Percentiles rank a stretch among this genome's conserved stretches.
These are phyloP conservation scores for Andrena bicolor DNA, from an alignment of 2,888 invertebrate genomes.

Conservation along the genomic window DNA sequence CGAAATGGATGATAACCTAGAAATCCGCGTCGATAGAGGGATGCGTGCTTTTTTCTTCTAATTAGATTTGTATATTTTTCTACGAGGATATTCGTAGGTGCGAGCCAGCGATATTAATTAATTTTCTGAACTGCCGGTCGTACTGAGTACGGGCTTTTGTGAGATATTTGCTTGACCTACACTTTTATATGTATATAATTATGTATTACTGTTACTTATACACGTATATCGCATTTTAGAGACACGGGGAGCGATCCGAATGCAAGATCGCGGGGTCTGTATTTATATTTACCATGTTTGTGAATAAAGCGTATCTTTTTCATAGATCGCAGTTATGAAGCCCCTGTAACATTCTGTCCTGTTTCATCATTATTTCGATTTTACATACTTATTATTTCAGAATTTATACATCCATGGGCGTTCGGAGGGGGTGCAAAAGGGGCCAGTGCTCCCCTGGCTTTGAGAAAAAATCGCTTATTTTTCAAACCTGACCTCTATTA, in stretches of 20 bases:
- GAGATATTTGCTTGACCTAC: slow-evolving; percentile 21
- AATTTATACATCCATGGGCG: too few species aligned
- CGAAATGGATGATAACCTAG: neutral
- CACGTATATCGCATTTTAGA: slow-evolving; percentile 5
- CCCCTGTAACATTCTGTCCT: too few species aligned
- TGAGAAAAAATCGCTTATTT: too few species aligned
- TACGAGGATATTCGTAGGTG: slow-evolving; percentile 34
- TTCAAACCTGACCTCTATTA: too few species aligned
- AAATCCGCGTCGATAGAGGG: neutral
- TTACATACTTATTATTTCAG: too few species aligned
- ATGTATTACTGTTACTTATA: slow-evolving; percentile 17
- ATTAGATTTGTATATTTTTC: slow-evolving; percentile 45
- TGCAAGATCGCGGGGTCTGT: slow-evolving; percentile 14
- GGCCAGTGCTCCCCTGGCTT: too few species aligned
- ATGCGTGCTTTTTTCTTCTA: neutral
- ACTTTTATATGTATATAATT: slow-evolving; percentile 40
- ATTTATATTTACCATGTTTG: slow-evolving; percentile 40
- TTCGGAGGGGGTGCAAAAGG: too few species aligned
- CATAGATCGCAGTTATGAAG: neutral
- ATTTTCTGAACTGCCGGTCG: slow-evolving; percentile 19
- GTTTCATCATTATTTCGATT: too few species aligned
- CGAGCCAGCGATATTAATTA: slow-evolving; percentile 23
- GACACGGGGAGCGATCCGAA: slow-evolving; percentile 7
- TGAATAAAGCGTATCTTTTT: slow-evolving; percentile 54
- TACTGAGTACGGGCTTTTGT: slow-evolving; percentile 9